phyloP scores from a whole-genome alignment of 92 coral and sea anemone genomes.

The Parazoanthus atlanticus region DNA sequence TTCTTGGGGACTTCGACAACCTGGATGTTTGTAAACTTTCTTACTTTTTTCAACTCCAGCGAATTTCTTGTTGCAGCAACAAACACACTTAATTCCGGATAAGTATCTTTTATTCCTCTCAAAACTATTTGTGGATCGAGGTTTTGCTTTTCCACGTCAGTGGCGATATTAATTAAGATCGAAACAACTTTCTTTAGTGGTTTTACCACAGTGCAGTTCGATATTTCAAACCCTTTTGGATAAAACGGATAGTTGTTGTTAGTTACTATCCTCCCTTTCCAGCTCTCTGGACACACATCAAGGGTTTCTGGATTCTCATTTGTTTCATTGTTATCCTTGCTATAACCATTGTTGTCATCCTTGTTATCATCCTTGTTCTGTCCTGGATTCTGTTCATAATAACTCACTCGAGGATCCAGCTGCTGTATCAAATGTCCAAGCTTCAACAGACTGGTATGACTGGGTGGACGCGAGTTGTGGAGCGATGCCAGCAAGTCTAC shows the following conservation, averaged over 20 bases:
- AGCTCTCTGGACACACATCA: conserved; percentile 62
- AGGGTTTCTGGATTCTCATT: conserved; percentile 1
- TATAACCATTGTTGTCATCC: no score
- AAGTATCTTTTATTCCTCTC: conserved; percentile 19
- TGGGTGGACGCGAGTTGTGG: neutral
- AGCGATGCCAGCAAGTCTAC: neutral
- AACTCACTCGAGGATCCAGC: neutral
- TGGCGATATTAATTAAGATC: neutral
- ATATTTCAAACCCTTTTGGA: conserved; percentile 37
- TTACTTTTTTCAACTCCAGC: conserved; percentile 16
- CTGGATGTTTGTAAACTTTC: conserved; percentile 13
- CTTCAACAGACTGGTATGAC: neutral
- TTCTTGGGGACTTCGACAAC: conserved; percentile 11
- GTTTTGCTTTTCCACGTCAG: neutral
- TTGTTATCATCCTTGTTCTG: neutral
- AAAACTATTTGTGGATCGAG: conserved; percentile 8
- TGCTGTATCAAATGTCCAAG: neutral
- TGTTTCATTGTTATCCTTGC: neutral
- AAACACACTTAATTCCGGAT: conserved; percentile 30
- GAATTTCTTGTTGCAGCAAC: conserved; percentile 31
- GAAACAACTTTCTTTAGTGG: conserved; percentile 36
- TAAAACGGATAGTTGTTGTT: conserved; percentile 49
- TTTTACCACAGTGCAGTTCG: conserved; percentile 51
- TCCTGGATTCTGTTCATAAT: neutral
- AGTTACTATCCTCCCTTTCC: conserved; percentile 22